Evolutionary conservation across 2,888 invertebrate species (phyloP).

Genomic region (Agrochola litura): DNA sequence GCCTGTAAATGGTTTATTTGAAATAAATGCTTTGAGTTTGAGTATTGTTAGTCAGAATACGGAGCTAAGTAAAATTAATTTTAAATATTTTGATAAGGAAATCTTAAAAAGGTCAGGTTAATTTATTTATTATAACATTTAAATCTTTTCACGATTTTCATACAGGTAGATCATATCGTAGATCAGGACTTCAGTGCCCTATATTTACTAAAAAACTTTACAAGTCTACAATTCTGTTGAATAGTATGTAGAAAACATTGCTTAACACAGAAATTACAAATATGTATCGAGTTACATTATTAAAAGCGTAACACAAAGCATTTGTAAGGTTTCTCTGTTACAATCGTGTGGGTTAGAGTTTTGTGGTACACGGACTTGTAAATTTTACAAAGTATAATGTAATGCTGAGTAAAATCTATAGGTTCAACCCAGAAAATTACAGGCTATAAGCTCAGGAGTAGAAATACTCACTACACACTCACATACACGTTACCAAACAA

Average conservation of each 20-base stretch:
- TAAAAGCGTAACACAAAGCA: no score
- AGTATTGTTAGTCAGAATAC: not conserved
- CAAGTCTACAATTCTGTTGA: not conserved
- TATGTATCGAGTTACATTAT: not conserved
- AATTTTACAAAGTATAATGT: no score
- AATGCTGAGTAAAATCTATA: not conserved
- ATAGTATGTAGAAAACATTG: not conserved
- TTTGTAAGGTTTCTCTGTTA: not conserved
- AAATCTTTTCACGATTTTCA: not conserved
- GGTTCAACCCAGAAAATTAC: not conserved
- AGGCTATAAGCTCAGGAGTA: conserved; percentile 32
- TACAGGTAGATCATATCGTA: not conserved
- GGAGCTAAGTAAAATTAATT: not conserved
- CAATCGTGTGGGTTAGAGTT: no score
- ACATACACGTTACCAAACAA: not conserved
- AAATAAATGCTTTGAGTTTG: no score
- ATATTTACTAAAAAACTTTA: no score
- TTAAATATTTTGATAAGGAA: not conserved
- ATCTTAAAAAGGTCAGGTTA: not conserved
- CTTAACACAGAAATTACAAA: not conserved
- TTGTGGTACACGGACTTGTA: no score
- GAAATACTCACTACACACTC: not conserved
- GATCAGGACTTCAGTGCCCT: not conserved
- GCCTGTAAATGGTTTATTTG: no score
- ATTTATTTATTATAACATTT: not conserved